These are phyloP conservation scores for Valencia hispanica DNA, from an alignment of 2,797 vertebrate species.

Conservation along the genomic window DNA sequence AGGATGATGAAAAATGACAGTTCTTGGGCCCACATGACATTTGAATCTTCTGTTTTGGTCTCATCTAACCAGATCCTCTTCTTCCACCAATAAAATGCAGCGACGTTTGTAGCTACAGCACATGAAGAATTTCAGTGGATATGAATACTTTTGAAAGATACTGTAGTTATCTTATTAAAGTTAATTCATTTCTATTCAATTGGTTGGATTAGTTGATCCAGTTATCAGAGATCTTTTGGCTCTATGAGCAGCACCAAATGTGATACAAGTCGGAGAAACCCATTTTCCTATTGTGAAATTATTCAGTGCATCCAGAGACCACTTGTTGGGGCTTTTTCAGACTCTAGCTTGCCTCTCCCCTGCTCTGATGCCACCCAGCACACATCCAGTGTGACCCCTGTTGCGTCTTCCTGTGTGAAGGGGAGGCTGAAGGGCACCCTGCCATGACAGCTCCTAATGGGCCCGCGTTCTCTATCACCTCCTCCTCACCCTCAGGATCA, in stretches of 20 bases:
- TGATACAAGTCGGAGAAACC: neutral
- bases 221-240: neutral
- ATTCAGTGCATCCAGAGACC: slow-evolving; percentile 9
- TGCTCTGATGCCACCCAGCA: slow-evolving; percentile 10
- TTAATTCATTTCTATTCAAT: too few relatives aligned
- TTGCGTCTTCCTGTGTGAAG: slow-evolving; percentile 64
- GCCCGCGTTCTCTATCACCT: slow-evolving; percentile 53
- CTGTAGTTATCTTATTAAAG: neutral
- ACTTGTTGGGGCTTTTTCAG: slow-evolving; percentile 58
- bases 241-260: too few relatives aligned
- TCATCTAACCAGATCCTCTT: neutral
- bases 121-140: neutral
- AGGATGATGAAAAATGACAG: neutral
- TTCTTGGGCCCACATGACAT: neutral
- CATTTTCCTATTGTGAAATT: neutral
- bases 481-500: slow-evolving; percentile 79
- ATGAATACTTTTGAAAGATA: neutral
- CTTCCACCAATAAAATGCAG: neutral
- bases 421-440: slow-evolving; percentile 80
- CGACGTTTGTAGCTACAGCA: neutral
- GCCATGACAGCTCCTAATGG: slow-evolving; percentile 78
- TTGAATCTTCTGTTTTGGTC: neutral
- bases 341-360: neutral
- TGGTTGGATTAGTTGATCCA: too few relatives aligned
- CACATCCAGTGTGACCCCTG: slow-evolving; percentile 54